Evolutionary conservation across 2,113 vertebrate species (phyloP).

Genomic region (Gymnobelideus leadbeateri): DNA sequence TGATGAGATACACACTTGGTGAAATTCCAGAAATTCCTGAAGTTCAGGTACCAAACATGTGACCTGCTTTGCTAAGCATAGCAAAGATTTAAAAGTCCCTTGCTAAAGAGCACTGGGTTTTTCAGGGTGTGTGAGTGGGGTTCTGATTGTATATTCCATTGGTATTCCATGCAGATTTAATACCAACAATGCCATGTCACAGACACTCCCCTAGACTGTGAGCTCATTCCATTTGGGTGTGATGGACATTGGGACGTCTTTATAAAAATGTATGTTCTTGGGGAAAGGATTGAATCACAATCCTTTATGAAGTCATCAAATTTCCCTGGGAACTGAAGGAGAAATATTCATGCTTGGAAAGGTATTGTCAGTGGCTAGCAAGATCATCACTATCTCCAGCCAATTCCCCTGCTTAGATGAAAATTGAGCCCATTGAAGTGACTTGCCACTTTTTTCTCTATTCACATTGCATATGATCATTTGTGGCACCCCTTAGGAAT

Average conservation of each 20-base stretch:
- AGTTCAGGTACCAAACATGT: constrained; percentile 58
- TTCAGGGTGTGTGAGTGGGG: constrained; percentile 40
- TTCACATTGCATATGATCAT: background rate
- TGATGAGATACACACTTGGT: constrained; percentile 12
- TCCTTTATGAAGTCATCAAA: background rate
- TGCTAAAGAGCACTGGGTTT: constrained; percentile 23
- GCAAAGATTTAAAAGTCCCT: constrained; percentile 36
- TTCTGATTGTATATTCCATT: constrained; percentile 20
- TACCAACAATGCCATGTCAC: constrained; percentile 32
- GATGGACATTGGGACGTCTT: background rate
- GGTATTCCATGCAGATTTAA: constrained; percentile 28
- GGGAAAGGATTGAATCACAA: background rate
- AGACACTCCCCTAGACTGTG: constrained; percentile 15
- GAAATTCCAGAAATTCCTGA: constrained; percentile 43
- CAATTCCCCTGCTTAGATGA: background rate
- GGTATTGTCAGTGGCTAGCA: background rate
- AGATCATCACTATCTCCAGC: background rate
- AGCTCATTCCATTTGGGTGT: constrained; percentile 3
- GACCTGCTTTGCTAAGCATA: constrained; percentile 2
- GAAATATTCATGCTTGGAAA: background rate
- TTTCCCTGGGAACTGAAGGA: background rate
- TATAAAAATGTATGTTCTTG: background rate
- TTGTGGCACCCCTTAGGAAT: background rate
- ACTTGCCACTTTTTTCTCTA: background rate
- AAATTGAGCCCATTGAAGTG: background rate